Conservation (phyloP, 1,140 invertebrate genomes). For the Drosophila santomea region DNA sequence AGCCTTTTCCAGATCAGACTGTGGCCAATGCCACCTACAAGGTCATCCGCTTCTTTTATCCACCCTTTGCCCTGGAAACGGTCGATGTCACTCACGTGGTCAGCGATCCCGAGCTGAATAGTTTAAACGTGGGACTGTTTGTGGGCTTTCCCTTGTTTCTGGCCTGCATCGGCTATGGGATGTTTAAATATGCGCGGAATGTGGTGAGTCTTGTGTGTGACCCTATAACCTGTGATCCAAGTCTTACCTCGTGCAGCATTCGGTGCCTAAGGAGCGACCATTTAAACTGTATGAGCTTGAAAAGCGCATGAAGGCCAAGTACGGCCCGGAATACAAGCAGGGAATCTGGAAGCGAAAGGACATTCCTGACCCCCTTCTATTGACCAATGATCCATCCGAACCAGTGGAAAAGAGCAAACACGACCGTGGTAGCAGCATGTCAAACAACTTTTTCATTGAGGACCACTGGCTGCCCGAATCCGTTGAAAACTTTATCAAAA, state of each 20-base stretch:
- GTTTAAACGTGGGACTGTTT: neutral
- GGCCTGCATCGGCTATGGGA: neutral
- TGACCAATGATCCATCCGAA: too few relatives aligned
- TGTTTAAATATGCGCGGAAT: neutral
- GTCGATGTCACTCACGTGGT: conserved; percentile 16
- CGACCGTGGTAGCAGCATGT: too few relatives aligned
- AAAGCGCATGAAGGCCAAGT: neutral
- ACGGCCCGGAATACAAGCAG: conserved; percentile 23
- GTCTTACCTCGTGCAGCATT: neutral
- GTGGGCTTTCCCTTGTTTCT: neutral
- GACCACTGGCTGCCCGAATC: neutral
- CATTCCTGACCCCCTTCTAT: neutral
- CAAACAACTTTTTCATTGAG: too few relatives aligned
- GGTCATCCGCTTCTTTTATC: conserved; percentile 31
- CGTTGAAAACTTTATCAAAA: neutral
- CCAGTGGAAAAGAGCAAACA: neutral
- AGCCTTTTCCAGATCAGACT: conserved; percentile 11
- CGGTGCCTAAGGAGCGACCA: neutral
- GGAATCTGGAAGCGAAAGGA: conserved; percentile 14
- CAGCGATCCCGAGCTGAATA: conserved; percentile 3
- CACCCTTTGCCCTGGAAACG: conserved; percentile 10
- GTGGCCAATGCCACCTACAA: conserved; percentile 31
- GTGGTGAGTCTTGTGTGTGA: neutral
- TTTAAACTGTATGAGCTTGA: neutral
- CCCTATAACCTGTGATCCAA: neutral